Evolutionary conservation across 2,888 invertebrate genomes (phyloP), one percentile per base, ranked within the genome.

Genomic region (Hemaris fuciformis): DNA sequence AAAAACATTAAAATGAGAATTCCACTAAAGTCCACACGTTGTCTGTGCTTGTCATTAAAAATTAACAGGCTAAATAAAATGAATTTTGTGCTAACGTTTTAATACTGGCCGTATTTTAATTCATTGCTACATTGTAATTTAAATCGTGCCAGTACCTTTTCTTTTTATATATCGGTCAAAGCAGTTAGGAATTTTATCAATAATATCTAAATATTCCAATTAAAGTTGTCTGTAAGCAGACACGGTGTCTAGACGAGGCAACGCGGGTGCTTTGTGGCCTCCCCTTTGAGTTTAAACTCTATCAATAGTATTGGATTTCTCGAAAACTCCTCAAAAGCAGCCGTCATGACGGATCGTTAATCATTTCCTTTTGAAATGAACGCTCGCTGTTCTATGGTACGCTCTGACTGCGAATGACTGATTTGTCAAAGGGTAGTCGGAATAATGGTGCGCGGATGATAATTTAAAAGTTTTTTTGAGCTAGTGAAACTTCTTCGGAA

Each of bases 251-350:
- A 53, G 53, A 53, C 53, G 18, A 10, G 53, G 18, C 31, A 8
- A 15, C 20, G 53, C 31, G 23, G 18, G 13, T 45, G 46, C 53
- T 53, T 53, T 53, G 53, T 53, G 53, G 18, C 27, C 18, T 74
- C 77, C 71, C 38, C 31, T 53, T 53, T 53, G 53, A 74, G 72
- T 72, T 68, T 72, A 67, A 71, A 73, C 75, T 74, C 79, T 79
- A 79, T 80, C 82, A 78, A 80, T 79, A 75, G 80, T 83, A 80
- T 84, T 77, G 75, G 78, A 81, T 85, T 84, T 77, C 83, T 53
- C 53, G 53, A 53, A 53, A 53, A 53, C 53, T 53, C 53, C 31
- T 53, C 53, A 31, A 53, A 31, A 76, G 69, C 66, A 74, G 66
- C 64, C 69, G 59, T 53, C 53, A 53, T 53, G 53, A 53, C 53